phyloP scores from a whole-genome alignment of 2,888 invertebrate genomes.

The Lasioglossum morio region DNA sequence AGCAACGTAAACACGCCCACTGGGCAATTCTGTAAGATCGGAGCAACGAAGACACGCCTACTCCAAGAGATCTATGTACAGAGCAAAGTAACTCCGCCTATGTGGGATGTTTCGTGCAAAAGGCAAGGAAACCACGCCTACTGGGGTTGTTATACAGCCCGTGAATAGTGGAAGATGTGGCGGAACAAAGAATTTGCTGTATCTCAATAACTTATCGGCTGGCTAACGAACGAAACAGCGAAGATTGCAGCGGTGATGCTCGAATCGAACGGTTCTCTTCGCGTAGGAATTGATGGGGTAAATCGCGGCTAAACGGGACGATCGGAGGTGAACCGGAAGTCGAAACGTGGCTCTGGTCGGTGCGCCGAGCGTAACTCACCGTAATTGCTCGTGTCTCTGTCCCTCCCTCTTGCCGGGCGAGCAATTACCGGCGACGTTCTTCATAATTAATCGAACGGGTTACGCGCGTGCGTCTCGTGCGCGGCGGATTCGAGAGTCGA shows the following conservation, averaged over 20 bases:
- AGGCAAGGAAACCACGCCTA: not conserved
- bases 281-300: not conserved
- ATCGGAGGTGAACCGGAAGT: not conserved
- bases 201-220: not conserved
- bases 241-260: not conserved
- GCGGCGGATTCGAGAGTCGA: not conserved
- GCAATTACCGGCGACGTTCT: constrained; percentile 23
- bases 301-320: constrained; percentile 2
- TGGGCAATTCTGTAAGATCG: not conserved
- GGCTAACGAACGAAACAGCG: not conserved
- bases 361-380: constrained; percentile 12
- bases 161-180: not conserved
- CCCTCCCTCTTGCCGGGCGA: not conserved
- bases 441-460: constrained; percentile 42
- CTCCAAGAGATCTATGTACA: not conserved
- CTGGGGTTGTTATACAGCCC: not conserved
- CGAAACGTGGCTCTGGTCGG: not conserved
- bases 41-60: not conserved
- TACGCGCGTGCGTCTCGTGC: not conserved
- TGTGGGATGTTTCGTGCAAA: not conserved
- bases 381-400: constrained; percentile 3
- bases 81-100: not conserved
- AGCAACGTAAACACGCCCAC: not conserved
- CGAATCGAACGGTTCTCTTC: not conserved
- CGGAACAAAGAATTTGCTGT: not conserved